Evolutionary conservation across 2,888 invertebrate genomes (phyloP).

Genomic region (Steromphala cineraria): DNA sequence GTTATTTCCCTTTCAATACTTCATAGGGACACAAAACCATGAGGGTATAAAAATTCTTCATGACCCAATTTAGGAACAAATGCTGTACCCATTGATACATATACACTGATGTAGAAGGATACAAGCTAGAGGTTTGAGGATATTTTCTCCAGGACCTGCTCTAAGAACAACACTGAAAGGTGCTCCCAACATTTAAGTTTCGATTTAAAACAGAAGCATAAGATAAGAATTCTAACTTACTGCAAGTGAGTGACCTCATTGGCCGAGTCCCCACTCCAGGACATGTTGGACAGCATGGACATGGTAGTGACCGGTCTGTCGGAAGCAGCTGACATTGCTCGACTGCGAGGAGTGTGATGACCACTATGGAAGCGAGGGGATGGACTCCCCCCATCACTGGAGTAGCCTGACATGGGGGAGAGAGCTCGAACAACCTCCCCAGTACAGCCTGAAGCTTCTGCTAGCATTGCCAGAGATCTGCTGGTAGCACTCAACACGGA

Average conservation of each 20-base stretch:
- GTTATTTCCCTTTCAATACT: too few relatives aligned
- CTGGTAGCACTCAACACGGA: slow-evolving; percentile 68
- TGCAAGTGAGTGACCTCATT: slow-evolving; percentile 62
- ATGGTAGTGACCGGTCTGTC: slow-evolving; percentile 64
- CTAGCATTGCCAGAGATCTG: slow-evolving; percentile 68
- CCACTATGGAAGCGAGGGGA: slow-evolving; percentile 50
- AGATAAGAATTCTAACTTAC: slow-evolving; percentile 51
- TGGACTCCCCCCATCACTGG: slow-evolving; percentile 48
- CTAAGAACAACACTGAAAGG: too few relatives aligned
- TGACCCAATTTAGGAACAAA: too few relatives aligned
- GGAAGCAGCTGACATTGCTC: slow-evolving; percentile 44
- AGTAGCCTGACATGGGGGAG: slow-evolving; percentile 53
- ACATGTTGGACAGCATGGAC: slow-evolving; percentile 69
- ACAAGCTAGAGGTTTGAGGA: too few relatives aligned
- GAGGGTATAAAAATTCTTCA: too few relatives aligned
- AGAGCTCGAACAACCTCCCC: slow-evolving; percentile 65
- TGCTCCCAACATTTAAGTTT: neutral
- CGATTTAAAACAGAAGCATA: neutral
- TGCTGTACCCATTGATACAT: too few relatives aligned
- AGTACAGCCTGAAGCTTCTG: slow-evolving; percentile 72
- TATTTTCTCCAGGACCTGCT: too few relatives aligned
- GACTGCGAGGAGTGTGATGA: slow-evolving; percentile 29
- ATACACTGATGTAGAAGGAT: too few relatives aligned
- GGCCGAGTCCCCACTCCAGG: slow-evolving; percentile 66
- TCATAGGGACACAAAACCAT: too few relatives aligned